Percentiles rank a stretch among this genome's conserved stretches.
Conservation (phyloP, 2,797 vertebrate genomes). For the Numenius phaeopus region DNA sequence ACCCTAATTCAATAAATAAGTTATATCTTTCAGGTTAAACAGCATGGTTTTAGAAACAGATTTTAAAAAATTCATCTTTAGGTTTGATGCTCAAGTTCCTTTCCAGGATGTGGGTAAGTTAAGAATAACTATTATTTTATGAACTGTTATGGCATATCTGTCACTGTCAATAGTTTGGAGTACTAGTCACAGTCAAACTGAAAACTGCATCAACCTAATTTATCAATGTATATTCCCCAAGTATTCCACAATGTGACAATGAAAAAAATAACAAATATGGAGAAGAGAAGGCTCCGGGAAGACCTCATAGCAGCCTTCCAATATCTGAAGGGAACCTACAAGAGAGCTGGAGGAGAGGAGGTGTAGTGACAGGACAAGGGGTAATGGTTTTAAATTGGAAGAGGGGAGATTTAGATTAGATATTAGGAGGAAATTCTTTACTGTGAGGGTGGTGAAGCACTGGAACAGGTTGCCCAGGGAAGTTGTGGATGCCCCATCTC, state of each 20-base stretch:
- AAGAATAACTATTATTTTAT: conserved; percentile 46
- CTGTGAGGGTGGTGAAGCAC: no score
- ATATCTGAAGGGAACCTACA: no score
- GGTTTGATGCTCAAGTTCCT: conserved; percentile 82
- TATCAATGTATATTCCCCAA: not conserved
- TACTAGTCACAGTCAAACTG: conserved; percentile 22
- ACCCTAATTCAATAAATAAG: conserved; percentile 47
- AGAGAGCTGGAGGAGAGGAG: no score
- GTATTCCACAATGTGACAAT: not conserved
- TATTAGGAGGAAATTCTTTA: no score
- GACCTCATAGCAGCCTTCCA: no score
- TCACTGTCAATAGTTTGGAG: conserved; percentile 16
- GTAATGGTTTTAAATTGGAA: no score
- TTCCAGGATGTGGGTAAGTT: conserved; percentile 81
- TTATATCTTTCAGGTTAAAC: conserved; percentile 83
- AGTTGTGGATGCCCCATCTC: no score
- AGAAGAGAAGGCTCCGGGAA: no score
- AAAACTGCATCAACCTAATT: not conserved
- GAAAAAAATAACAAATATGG: not conserved
- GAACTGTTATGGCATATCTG: not conserved
- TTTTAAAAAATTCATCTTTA: conserved; percentile 86
- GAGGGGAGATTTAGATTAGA: no score
- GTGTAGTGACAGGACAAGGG: no score
- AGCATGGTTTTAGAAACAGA: conserved; percentile 84
- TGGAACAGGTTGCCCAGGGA: no score